Conservation (phyloP, 2,888 invertebrate genomes). For the Drosophila testacea region DNA sequence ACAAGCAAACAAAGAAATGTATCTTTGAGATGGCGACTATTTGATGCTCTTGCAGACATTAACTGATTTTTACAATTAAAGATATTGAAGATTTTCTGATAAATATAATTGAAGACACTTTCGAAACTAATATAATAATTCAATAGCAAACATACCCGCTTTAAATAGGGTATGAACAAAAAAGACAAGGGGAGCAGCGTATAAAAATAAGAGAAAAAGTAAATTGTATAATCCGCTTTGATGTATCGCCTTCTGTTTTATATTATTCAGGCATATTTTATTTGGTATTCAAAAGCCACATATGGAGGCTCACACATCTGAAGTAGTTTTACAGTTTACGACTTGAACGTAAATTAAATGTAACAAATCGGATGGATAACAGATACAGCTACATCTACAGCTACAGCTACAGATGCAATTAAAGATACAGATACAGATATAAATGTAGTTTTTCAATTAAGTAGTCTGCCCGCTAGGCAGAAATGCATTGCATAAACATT, state of each 20-base stretch:
- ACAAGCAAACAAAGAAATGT: constrained; percentile 20
- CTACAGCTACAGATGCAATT: constrained; percentile 25
- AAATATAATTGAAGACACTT: too few relatives aligned
- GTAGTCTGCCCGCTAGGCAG: constrained; percentile 9
- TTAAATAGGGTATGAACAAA: not conserved
- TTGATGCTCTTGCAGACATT: not conserved
- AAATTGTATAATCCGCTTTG: constrained; percentile 80
- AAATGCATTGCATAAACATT: constrained; percentile 69
- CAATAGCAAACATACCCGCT: not conserved
- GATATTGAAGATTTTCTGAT: too few relatives aligned
- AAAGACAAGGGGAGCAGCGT: not conserved
- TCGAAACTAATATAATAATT: too few relatives aligned
- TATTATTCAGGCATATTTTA: constrained; percentile 79
- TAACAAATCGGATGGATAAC: constrained; percentile 39
- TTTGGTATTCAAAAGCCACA: constrained; percentile 47
- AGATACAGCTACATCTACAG: constrained; percentile 25
- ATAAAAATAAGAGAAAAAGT: constrained; percentile 71
- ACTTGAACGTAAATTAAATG: constrained; percentile 45
- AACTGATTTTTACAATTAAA: too few relatives aligned
- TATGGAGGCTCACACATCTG: constrained; percentile 35
- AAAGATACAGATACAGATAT: constrained; percentile 16
- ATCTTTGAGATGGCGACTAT: not conserved
- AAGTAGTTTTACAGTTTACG: constrained; percentile 62
- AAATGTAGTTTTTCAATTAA: constrained; percentile 28
- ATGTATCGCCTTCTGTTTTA: constrained; percentile 82